Evolutionary conservation across 2,797 vertebrate species (phyloP).

Genomic region (Melanotaenia pygmaea): DNA sequence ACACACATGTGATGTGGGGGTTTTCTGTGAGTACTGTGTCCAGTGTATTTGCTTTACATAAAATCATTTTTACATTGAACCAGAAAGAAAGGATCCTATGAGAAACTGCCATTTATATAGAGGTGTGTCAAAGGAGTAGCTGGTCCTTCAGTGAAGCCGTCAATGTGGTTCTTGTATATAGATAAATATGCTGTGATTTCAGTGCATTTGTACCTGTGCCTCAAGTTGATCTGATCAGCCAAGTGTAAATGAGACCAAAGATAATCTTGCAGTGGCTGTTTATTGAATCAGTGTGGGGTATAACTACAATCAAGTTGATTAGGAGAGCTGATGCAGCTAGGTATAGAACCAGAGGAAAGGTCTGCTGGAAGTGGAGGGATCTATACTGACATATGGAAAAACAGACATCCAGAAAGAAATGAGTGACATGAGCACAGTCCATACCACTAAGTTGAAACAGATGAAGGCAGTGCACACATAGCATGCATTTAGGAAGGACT

Average conservation of each 20-base stretch:
- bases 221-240: neutral
- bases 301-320: neutral
- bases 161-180: neutral
- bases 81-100: neutral
- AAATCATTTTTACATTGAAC: neutral
- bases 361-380: neutral
- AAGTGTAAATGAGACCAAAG: neutral
- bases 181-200: neutral
- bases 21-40: neutral
- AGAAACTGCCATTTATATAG: neutral
- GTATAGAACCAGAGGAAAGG: neutral
- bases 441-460: constrained; percentile 53
- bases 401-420: constrained; percentile 13
- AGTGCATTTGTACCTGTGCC: neutral
- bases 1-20: no score
- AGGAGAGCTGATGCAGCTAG: neutral
- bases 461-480: constrained; percentile 32
- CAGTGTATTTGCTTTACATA: neutral
- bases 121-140: neutral
- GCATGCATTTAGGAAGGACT: constrained; percentile 7
- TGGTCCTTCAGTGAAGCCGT: neutral
- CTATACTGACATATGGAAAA: constrained; percentile 14
- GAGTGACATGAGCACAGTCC: constrained; percentile 7
- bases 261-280: neutral
- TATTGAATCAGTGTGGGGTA: neutral